A percentile compares a stretch with the other conserved stretches of the same genome.
These are phyloP conservation scores for Drosophila barbarae DNA, from an alignment of 2,888 invertebrate genomes.

Conservation along the genomic window DNA sequence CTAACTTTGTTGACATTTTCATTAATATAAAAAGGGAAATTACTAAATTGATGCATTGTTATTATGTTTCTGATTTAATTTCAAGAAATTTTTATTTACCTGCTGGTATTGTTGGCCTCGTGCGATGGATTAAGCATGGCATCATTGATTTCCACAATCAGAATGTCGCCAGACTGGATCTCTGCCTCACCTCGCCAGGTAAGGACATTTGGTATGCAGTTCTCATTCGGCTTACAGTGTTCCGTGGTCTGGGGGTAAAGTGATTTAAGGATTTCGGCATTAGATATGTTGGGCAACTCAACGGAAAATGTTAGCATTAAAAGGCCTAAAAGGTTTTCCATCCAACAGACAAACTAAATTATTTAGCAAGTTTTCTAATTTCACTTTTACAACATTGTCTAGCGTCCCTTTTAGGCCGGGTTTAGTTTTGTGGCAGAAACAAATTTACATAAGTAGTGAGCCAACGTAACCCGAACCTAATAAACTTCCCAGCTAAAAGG, in stretches of 20 bases:
- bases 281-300: slow-evolving; percentile 37
- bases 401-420: slow-evolving; percentile 22
- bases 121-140: slow-evolving; percentile 80
- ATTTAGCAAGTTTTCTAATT: slow-evolving; percentile 72
- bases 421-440: slow-evolving; percentile 17
- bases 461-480: slow-evolving; percentile 53
- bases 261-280: slow-evolving; percentile 8
- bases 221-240: slow-evolving; percentile 77
- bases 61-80: background rate
- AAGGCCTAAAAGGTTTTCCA: slow-evolving; percentile 56
- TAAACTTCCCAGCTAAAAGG: slow-evolving; percentile 60
- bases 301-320: slow-evolving; percentile 18
- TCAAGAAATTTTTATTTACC: slow-evolving; percentile 51
- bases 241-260: slow-evolving; percentile 75
- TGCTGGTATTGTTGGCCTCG: slow-evolving; percentile 66
- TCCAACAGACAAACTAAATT: slow-evolving; percentile 56
- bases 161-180: slow-evolving; percentile 86
- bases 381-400: slow-evolving; percentile 56
- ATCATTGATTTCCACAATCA: slow-evolving; percentile 86
- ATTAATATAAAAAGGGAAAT: background rate
- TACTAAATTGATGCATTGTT: background rate
- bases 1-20: background rate
- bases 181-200: slow-evolving; percentile 85
- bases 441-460: slow-evolving; percentile 57
- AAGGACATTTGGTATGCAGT: slow-evolving; percentile 82